phyloP scores from a whole-genome alignment of 2,113 vertebrate genomes.

The Oreocharis arfaki region DNA sequence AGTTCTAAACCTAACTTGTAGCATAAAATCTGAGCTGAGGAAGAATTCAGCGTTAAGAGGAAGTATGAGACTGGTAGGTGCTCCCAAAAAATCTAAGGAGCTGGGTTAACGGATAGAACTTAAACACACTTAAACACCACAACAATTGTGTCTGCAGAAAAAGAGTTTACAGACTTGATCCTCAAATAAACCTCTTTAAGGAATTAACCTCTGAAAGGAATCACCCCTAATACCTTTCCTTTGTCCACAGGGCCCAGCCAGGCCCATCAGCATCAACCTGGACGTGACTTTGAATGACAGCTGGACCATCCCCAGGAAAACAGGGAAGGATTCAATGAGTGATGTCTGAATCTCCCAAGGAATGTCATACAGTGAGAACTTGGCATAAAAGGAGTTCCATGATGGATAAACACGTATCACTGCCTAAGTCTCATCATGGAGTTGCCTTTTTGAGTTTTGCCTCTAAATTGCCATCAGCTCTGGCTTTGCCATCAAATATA shows the following conservation, averaged over 20 bases:
- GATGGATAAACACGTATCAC: background rate
- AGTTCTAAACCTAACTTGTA: background rate
- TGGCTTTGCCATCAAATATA: background rate
- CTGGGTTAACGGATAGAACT: background rate
- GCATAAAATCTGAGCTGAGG: background rate
- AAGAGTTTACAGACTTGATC: background rate
- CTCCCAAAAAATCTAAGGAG: background rate
- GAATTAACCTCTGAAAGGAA: background rate
- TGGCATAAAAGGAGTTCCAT: background rate
- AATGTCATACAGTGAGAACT: background rate
- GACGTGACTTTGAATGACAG: background rate
- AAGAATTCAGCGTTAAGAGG: background rate
- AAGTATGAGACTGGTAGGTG: background rate
- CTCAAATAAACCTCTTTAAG: conserved; percentile 9
- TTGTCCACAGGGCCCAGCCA: background rate
- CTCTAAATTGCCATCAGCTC: background rate
- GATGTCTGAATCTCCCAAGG: background rate
- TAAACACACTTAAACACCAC: background rate
- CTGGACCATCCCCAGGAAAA: background rate
- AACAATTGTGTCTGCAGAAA: background rate
- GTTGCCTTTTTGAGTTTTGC: background rate
- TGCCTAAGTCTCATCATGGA: background rate
- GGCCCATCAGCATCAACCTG: background rate
- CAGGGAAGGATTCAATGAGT: background rate
- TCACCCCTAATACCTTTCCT: background rate